Base-by-base conservation (phyloP, 2,888 invertebrate genomes). In the Miltochrista miniata region DNA sequence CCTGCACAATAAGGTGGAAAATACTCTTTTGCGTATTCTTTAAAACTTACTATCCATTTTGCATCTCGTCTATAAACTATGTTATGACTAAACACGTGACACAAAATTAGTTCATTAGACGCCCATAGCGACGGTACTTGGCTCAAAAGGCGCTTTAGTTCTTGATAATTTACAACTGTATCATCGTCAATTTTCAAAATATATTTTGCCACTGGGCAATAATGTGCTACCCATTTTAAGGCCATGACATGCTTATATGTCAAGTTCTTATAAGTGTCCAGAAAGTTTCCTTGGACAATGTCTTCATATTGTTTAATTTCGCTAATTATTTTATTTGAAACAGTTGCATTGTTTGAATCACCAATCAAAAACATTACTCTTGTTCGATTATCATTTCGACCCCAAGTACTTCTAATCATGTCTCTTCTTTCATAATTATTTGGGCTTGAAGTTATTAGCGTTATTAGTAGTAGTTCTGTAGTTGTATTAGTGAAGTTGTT, bases 211-310 rank as follows among this genome's bases (percentile, higher is more conserved):
- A 90, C 85, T 0, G 93, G 90, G 76, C 97, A 97, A 70, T 95
- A 93, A 67, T 94, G 94, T 1, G 93, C 85, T 15, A 94, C 93
- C 95, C 96, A 97, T 73, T 96, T 96, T 39, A 96, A 87, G 0
- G 94, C 95, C 93, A 96, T 96, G 7, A 95, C 94, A 78, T 97
- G 96, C 74, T 97, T 97, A 68, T 96, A 95, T 0, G 97, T 97
- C 84, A 97, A 93, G 79, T 97, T 97, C 45, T 94, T 92, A 72
- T 97, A 97, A 0, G 94, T 93, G 82, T 97, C 97, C 36, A 92
- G 61, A 70, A 96, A 97, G 52, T 92, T 94, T 0, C 96, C 97
- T 73, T 96, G 96, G 13, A 97, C 92, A 45, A 97, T 88, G 72
- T 97, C 97, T 0, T 90, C 90, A 67, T 94, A 91, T 0, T 79